Conservation (phyloP, 2,113 vertebrate genomes). For the Psilopsiagon aymara region DNA sequence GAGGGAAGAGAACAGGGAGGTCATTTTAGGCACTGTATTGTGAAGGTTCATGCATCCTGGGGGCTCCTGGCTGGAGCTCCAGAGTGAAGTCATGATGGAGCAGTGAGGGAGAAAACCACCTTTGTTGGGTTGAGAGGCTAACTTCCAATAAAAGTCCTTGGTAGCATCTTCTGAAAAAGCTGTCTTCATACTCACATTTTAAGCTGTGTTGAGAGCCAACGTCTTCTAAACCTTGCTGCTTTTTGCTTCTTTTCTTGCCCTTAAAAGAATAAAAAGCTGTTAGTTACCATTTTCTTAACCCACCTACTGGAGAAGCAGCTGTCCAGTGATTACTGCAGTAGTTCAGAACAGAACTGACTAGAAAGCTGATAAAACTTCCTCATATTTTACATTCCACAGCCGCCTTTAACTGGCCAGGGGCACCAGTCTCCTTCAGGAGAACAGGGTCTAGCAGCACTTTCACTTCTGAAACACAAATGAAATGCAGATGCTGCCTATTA, state of each 20-base stretch:
- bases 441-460: fast-evolving
- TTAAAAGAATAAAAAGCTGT: constrained; percentile 16
- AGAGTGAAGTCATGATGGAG: background rate
- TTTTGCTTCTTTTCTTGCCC: constrained; percentile 80
- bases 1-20: background rate
- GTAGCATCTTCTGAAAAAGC: background rate
- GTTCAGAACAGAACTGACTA: background rate
- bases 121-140: background rate
- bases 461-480: background rate
- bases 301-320: background rate
- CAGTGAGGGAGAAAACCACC: fast-evolving
- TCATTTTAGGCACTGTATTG: fast-evolving
- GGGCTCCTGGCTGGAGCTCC: background rate
- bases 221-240: constrained; percentile 81
- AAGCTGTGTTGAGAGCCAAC: constrained; percentile 79
- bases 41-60: background rate
- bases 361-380: background rate
- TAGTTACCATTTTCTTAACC: background rate
- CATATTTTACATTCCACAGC: fast-evolving
- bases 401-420: background rate
- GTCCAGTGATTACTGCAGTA: background rate
- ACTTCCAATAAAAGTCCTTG: background rate
- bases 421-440: background rate
- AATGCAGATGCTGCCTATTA: background rate
- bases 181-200: background rate